phyloP scores from a whole-genome alignment of 2,113 vertebrate species.

The Rhabdomys dilectus region DNA sequence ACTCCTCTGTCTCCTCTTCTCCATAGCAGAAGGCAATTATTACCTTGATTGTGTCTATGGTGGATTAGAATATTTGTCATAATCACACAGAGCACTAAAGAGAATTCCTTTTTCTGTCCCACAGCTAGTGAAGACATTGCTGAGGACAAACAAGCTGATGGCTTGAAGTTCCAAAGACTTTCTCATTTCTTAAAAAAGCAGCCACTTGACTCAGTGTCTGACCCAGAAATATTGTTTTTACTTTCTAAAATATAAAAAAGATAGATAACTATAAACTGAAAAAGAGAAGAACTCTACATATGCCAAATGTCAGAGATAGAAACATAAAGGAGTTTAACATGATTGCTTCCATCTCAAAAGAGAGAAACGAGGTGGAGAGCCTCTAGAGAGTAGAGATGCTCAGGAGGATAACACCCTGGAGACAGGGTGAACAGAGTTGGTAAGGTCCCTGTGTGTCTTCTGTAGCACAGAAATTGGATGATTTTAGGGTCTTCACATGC shows the following conservation, averaged over 20 bases:
- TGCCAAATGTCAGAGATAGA: not conserved
- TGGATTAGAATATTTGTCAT: not conserved
- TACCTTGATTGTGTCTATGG: not conserved
- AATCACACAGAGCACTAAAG: not conserved
- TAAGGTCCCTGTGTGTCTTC: constrained; percentile 62
- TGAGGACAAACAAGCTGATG: not conserved
- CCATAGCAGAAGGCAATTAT: not conserved
- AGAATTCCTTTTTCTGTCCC: not conserved
- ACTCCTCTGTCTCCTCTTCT: not conserved
- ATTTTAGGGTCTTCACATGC: constrained; percentile 62
- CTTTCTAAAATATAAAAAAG: not conserved
- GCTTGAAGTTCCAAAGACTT: not conserved
- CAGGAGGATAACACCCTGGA: not conserved
- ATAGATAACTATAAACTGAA: not conserved
- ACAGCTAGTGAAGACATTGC: not conserved
- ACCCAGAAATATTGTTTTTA: not conserved
- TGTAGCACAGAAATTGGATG: rapidly evolving
- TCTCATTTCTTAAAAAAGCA: not conserved
- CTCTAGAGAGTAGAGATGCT: not conserved
- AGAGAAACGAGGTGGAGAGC: not conserved
- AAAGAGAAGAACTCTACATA: not conserved
- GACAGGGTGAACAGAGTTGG: not conserved
- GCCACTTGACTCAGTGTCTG: not conserved
- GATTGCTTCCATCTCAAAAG: not conserved
- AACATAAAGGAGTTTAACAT: not conserved